Percentiles rank a stretch among this genome's conserved stretches.
Conservation (phyloP, 2,797 vertebrate species). For the Coracias cyanogaster region DNA sequence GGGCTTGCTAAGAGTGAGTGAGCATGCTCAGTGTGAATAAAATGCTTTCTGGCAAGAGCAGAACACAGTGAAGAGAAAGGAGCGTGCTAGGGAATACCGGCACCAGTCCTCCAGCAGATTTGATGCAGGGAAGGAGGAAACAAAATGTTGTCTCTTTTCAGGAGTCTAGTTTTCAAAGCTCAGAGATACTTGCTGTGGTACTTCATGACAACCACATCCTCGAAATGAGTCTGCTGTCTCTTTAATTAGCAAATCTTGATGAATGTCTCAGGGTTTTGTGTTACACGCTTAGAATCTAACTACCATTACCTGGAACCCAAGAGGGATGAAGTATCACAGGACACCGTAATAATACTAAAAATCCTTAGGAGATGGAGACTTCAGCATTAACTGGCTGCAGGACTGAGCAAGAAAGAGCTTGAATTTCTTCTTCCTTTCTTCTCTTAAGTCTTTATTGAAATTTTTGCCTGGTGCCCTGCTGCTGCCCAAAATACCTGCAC, state of each 20-base stretch:
- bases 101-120: neutral
- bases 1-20: neutral
- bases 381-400: neutral
- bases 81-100: neutral
- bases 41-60: neutral
- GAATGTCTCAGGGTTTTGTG: neutral
- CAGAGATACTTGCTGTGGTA: neutral
- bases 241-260: neutral
- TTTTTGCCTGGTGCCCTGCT: neutral
- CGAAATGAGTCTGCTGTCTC: neutral
- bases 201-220: neutral
- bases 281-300: neutral
- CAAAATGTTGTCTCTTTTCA: neutral
- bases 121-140: neutral
- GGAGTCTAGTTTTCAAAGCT: neutral
- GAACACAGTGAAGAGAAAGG: neutral
- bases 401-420: neutral
- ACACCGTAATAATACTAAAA: neutral
- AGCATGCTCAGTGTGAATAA: neutral
- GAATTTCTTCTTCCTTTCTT: neutral
- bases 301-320: neutral
- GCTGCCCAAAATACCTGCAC: neutral
- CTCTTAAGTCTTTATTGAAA: neutral
- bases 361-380: neutral
- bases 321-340: neutral